Evolutionary conservation across 2,888 invertebrate species (phyloP).

Genomic region (Dolichopus griseipennis): DNA sequence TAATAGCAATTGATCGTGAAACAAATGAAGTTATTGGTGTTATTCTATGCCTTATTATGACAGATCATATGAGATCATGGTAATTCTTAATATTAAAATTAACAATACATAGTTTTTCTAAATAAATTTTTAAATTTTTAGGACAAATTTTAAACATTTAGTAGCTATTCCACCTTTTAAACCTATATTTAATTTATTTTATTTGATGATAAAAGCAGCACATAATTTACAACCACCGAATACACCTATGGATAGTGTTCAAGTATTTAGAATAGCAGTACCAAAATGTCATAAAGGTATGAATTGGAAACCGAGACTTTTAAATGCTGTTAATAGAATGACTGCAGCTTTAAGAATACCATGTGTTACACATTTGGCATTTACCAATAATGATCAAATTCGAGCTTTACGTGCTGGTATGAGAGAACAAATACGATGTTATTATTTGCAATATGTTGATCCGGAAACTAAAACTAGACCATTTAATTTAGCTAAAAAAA

Average conservation of each 20-base stretch:
- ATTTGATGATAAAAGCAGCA: no score
- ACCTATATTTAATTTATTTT: no score
- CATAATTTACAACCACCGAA: no score
- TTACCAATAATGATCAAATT: background rate
- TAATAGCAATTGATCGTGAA: background rate
- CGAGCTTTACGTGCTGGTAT: conserved; percentile 2
- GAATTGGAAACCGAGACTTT: background rate
- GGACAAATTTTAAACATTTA: background rate
- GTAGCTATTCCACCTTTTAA: no score
- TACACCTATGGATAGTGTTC: background rate
- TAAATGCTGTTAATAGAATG: background rate
- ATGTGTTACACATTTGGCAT: background rate
- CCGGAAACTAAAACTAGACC: background rate
- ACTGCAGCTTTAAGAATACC: background rate
- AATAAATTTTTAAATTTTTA: background rate
- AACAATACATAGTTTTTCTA: no score
- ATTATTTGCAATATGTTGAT: background rate
- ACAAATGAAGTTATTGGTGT: conserved; percentile 7
- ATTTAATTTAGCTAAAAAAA: background rate
- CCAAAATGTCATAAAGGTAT: background rate
- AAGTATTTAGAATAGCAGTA: background rate
- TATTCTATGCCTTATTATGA: background rate
- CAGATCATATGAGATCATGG: background rate
- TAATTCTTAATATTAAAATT: background rate
- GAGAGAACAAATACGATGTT: background rate